These are phyloP conservation scores for Engraulis encrasicolus DNA, from an alignment of 2,113 vertebrate genomes.

Conservation along the genomic window DNA sequence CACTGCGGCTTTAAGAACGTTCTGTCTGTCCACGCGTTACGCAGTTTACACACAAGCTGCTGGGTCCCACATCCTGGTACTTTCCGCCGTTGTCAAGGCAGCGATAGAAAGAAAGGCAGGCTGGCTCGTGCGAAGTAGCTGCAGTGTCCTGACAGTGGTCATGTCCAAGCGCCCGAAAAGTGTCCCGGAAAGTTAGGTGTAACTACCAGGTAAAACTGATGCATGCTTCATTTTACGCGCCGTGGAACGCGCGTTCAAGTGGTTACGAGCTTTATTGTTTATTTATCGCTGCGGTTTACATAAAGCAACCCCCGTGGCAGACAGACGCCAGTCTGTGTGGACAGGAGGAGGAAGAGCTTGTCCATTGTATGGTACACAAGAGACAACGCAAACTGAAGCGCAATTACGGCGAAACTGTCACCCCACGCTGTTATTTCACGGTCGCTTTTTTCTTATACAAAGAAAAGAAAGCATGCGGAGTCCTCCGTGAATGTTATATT, in stretches of 20 bases:
- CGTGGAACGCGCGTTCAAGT: conserved; percentile 19
- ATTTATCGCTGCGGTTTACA: conserved; percentile 18
- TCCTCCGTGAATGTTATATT: neutral
- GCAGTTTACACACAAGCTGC: conserved; percentile 40
- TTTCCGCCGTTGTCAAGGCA: conserved; percentile 76
- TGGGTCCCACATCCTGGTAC: conserved; percentile 77
- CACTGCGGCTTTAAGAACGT: conserved; percentile 54
- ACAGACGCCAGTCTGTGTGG: conserved; percentile 66
- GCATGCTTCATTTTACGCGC: conserved; percentile 60
- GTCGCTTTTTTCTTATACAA: neutral
- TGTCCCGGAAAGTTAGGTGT: conserved; percentile 72
- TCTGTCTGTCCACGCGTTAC: conserved; percentile 50
- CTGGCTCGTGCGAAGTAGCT: conserved; percentile 65
- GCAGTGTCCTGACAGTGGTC: conserved; percentile 66
- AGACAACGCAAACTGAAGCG: conserved; percentile 42
- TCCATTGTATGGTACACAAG: conserved; percentile 67
- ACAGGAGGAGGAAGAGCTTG: conserved; percentile 67
- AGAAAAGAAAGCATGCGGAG: neutral
- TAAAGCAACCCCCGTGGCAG: conserved; percentile 51
- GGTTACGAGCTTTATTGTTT: conserved; percentile 26
- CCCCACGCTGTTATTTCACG: neutral
- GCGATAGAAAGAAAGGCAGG: conserved; percentile 61
- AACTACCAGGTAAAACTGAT: conserved; percentile 70
- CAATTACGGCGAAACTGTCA: neutral
- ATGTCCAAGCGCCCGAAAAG: conserved; percentile 61